phyloP scores from a whole-genome alignment of 2,113 vertebrate genomes.

The Toxotes jaculatrix region DNA sequence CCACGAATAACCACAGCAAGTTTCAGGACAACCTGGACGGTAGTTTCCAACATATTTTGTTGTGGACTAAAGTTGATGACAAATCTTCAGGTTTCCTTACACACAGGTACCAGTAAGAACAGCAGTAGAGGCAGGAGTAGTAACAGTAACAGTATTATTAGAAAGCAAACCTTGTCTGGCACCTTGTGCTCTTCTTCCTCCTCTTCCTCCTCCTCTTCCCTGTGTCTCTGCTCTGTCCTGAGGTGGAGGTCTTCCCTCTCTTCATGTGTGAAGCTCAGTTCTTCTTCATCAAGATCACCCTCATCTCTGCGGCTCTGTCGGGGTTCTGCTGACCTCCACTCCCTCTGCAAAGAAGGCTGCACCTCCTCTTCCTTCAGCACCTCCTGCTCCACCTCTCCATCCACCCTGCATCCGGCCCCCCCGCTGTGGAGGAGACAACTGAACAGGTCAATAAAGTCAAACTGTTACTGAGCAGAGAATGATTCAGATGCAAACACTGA shows the following conservation, averaged over 20 bases:
- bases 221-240: constrained; percentile 17
- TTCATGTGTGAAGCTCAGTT: constrained; percentile 38
- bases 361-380: constrained; percentile 27
- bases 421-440: constrained; percentile 38
- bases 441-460: background rate
- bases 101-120: background rate
- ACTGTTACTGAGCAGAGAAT: no score
- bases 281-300: constrained; percentile 49
- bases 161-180: constrained; percentile 53
- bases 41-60: background rate
- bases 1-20: background rate
- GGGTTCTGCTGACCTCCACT: constrained; percentile 27
- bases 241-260: constrained; percentile 24
- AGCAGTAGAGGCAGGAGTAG: background rate
- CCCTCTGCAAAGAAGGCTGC: constrained; percentile 18
- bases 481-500: no score
- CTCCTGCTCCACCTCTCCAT: constrained; percentile 32
- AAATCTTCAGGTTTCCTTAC: background rate
- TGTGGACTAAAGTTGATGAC: background rate
- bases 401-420: constrained; percentile 41
- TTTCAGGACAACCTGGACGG: background rate
- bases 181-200: constrained; percentile 17
- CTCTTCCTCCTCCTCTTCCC: constrained; percentile 6
- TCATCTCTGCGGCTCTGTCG: constrained; percentile 15
- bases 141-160: no score